These are phyloP conservation scores for Galagoides demidoff DNA, from an alignment of 2,797 vertebrate species.

Conservation along the genomic window DNA sequence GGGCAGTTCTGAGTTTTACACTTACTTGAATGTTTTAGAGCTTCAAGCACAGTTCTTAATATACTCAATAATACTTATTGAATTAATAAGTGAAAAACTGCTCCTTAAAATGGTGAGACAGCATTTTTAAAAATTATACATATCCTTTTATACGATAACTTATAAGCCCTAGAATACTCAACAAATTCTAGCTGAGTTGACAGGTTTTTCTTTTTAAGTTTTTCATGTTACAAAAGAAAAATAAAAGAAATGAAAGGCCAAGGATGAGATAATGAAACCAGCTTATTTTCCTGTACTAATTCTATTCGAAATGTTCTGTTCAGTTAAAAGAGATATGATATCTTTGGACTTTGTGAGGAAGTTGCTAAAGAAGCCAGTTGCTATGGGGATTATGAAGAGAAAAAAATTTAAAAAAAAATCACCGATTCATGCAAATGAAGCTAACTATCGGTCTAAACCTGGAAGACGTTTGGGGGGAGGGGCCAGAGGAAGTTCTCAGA, in stretches of 20 bases:
- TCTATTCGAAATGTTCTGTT: slow-evolving; percentile 62
- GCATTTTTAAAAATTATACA: slow-evolving; percentile 53
- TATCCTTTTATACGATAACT: slow-evolving; percentile 48
- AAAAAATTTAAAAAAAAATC: slow-evolving; percentile 35
- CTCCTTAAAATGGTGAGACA: slow-evolving; percentile 56
- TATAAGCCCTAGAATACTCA: slow-evolving; percentile 3
- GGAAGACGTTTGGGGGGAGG: slow-evolving; percentile 24
- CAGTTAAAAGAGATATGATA: slow-evolving; percentile 50
- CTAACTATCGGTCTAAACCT: slow-evolving; percentile 50
- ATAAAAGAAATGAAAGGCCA: background rate
- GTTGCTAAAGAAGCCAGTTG: slow-evolving; percentile 66
- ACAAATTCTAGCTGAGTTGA: slow-evolving; percentile 47
- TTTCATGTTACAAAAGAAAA: slow-evolving; percentile 48
- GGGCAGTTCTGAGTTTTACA: background rate
- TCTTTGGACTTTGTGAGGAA: slow-evolving; percentile 52
- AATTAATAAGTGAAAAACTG: slow-evolving; percentile 10
- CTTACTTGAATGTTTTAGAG: slow-evolving; percentile 46
- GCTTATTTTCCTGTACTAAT: slow-evolving; percentile 42
- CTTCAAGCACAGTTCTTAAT: slow-evolving; percentile 9
- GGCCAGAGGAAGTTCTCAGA: background rate
- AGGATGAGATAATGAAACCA: slow-evolving; percentile 41
- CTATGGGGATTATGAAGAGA: slow-evolving; percentile 65
- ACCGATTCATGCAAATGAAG: slow-evolving; percentile 56
- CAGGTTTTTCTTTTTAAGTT: background rate
- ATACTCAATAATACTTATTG: background rate